Percentiles rank a stretch among this genome's conserved stretches.
Evolutionary conservation across 1,140 invertebrate genomes (phyloP).

Genomic region (Philotrypesis tridentata): DNA sequence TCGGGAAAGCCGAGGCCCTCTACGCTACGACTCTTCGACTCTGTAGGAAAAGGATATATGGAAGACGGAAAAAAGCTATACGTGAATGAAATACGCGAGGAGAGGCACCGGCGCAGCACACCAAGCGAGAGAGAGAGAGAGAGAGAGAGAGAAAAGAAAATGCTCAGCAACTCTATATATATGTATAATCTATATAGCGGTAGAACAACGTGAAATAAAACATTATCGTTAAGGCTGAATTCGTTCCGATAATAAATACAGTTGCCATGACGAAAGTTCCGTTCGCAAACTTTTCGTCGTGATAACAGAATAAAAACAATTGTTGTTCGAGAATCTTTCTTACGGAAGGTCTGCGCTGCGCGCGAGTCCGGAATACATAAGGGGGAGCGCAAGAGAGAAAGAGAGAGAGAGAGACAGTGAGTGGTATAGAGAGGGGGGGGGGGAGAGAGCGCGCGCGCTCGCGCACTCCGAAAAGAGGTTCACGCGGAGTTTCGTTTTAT

Average conservation of each 20-base stretch:
- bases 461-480: constrained; percentile 19
- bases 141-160: background rate
- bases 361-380: constrained; percentile 45
- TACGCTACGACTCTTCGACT: background rate
- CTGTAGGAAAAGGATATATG: background rate
- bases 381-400: background rate
- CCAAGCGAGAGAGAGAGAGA: too few species aligned
- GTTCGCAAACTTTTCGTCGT: constrained; percentile 9
- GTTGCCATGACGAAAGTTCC: constrained; percentile 34
- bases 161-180: background rate
- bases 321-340: constrained; percentile 44
- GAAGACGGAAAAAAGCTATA: too few species aligned
- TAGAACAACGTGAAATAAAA: background rate
- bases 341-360: constrained; percentile 14
- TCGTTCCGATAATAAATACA: background rate
- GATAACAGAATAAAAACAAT: constrained; percentile 41
- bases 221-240: background rate
- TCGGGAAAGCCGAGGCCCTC: background rate
- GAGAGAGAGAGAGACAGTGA: background rate
- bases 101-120: too few species aligned
- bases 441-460: too few species aligned
- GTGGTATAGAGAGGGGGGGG: too few species aligned
- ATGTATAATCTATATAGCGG: background rate
- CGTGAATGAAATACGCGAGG: background rate
- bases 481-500: constrained; percentile 42